Evolutionary conservation across 2,888 invertebrate genomes (phyloP).

Genomic region (Pelosia muscerda): DNA sequence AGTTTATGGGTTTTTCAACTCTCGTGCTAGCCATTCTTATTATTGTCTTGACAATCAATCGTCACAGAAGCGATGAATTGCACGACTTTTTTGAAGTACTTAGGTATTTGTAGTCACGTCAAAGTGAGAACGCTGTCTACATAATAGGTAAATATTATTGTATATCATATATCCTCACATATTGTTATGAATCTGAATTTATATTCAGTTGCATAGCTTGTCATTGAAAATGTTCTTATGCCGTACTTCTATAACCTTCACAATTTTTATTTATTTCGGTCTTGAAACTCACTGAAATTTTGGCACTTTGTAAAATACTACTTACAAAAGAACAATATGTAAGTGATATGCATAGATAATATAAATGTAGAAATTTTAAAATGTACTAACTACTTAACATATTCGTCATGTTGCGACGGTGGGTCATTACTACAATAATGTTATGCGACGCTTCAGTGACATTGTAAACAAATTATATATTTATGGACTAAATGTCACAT

Average conservation of each 20-base stretch:
- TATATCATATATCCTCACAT: too few relatives aligned
- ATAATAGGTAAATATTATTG: too few relatives aligned
- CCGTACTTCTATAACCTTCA: not conserved
- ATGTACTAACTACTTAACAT: not conserved
- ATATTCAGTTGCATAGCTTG: not conserved
- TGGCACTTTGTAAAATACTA: slow-evolving; percentile 9
- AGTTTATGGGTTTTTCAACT: too few relatives aligned
- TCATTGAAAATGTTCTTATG: slow-evolving; percentile 8
- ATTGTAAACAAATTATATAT: not conserved
- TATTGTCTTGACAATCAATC: too few relatives aligned
- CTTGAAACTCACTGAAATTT: slow-evolving; percentile 10
- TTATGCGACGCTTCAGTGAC: not conserved
- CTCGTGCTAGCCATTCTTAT: too few relatives aligned
- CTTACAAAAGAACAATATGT: slow-evolving; percentile 5
- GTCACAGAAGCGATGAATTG: too few relatives aligned
- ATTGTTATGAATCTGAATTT: not conserved
- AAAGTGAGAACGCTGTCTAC: too few relatives aligned
- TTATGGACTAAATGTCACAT: not conserved
- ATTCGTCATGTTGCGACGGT: not conserved
- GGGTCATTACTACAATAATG: not conserved
- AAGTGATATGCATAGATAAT: not conserved
- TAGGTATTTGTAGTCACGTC: too few relatives aligned
- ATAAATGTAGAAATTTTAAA: not conserved
- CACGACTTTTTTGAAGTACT: too few relatives aligned
- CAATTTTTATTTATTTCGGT: not conserved